Evolutionary conservation across 2,797 vertebrate species (phyloP).

Genomic region (Danio jaintianensis): DNA sequence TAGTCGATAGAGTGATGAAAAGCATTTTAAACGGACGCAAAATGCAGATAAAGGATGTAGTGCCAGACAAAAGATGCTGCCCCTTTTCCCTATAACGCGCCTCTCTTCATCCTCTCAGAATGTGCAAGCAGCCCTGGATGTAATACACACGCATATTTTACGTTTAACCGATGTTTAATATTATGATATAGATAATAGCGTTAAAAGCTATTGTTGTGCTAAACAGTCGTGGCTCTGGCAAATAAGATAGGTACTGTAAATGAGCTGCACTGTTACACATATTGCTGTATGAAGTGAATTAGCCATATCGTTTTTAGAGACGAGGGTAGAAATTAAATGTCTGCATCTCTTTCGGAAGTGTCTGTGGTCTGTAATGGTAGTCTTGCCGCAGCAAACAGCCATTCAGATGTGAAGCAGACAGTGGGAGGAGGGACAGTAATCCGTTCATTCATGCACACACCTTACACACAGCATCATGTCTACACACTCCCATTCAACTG

Average conservation of each 20-base stretch:
- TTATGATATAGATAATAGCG: not conserved
- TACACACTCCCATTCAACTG: conserved; percentile 38
- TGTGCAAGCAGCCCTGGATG: not conserved
- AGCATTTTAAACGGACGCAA: conserved; percentile 18
- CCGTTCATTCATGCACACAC: conserved; percentile 43
- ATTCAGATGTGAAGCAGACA: conserved; percentile 34
- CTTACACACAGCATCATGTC: conserved; percentile 35
- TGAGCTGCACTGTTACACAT: not conserved
- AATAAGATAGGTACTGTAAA: not conserved
- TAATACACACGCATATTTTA: not conserved
- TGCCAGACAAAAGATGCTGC: conserved; percentile 76
- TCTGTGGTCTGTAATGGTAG: conserved; percentile 21
- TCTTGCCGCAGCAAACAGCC: conserved; percentile 40
- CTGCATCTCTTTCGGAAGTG: conserved; percentile 12
- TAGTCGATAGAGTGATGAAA: not conserved
- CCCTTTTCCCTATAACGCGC: conserved; percentile 20
- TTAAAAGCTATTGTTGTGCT: not conserved
- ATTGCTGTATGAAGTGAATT: not conserved
- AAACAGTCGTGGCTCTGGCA: not conserved
- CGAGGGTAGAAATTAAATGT: conserved; percentile 13
- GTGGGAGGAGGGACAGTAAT: conserved; percentile 42
- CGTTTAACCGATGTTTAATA: too few relatives aligned
- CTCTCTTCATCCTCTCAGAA: conserved; percentile 11
- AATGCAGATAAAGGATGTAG: conserved; percentile 28
- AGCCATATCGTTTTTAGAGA: not conserved